phyloP scores from a whole-genome alignment of 2,113 vertebrate genomes.

The Uria lomvia region DNA sequence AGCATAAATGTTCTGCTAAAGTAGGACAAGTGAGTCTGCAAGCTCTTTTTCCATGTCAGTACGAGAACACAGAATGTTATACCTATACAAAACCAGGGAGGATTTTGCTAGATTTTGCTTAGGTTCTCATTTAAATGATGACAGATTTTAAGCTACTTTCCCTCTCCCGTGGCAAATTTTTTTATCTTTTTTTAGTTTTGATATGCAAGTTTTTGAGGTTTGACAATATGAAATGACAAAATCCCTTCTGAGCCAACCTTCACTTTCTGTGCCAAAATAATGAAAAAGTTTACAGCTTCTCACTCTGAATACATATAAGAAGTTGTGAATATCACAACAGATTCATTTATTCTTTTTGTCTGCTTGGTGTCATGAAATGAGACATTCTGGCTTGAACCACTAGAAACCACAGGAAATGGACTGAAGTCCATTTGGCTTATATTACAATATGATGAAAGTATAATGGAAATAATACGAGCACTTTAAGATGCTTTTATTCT shows the following conservation, averaged over 20 bases:
- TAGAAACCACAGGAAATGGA: neutral
- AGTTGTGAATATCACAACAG: neutral
- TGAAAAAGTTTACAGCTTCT: neutral
- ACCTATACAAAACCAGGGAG: neutral
- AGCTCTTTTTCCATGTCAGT: neutral
- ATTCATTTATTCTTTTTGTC: neutral
- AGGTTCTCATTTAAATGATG: slow-evolving; percentile 3
- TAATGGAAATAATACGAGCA: neutral
- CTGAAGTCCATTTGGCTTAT: neutral
- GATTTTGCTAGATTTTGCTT: neutral
- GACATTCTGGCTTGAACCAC: neutral
- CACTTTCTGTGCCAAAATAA: neutral
- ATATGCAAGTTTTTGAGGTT: neutral
- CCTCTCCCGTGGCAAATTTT: neutral
- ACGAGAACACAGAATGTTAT: neutral
- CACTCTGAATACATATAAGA: neutral
- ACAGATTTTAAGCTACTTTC: neutral
- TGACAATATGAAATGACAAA: neutral
- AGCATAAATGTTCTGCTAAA: slow-evolving; percentile 13
- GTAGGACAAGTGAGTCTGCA: neutral
- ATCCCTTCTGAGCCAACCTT: neutral
- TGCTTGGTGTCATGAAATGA: neutral
- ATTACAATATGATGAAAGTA: neutral
- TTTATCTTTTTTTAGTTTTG: neutral
- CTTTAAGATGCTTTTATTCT: neutral